phyloP scores from a whole-genome alignment of 1,140 invertebrate genomes.

The Penaeus japonicus region DNA sequence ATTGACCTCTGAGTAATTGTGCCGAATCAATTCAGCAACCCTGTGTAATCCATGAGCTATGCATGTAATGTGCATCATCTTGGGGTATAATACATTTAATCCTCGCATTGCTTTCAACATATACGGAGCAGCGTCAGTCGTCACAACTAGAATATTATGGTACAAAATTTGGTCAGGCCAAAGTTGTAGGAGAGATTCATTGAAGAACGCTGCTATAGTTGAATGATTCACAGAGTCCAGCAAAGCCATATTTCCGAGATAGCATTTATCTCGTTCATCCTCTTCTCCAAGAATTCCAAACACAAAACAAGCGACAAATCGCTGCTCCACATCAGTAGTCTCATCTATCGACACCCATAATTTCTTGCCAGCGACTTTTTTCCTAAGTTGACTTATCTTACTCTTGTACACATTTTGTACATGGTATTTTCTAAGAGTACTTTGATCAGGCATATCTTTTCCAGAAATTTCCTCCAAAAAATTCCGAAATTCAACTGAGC shows the following conservation, averaged over 20 bases:
- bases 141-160: neutral
- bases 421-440: neutral
- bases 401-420: neutral
- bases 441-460: neutral
- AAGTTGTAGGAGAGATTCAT: neutral
- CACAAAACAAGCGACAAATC: neutral
- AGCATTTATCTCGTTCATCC: too few relatives aligned
- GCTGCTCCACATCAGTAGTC: neutral
- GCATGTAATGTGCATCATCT: neutral
- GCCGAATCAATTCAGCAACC: neutral
- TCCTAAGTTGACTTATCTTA: neutral
- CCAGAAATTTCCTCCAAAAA: neutral
- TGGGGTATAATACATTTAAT: neutral
- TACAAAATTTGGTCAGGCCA: neutral
- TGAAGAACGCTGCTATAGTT: neutral
- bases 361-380: too few relatives aligned
- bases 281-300: neutral
- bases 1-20: neutral
- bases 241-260: neutral
- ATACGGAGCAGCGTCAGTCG: neutral
- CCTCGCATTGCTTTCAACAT: neutral
- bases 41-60: neutral
- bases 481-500: neutral
- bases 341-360: neutral
- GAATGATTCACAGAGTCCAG: neutral